Base-by-base conservation (phyloP, 1,140 invertebrate species). In the Apis laboriosa region DNA sequence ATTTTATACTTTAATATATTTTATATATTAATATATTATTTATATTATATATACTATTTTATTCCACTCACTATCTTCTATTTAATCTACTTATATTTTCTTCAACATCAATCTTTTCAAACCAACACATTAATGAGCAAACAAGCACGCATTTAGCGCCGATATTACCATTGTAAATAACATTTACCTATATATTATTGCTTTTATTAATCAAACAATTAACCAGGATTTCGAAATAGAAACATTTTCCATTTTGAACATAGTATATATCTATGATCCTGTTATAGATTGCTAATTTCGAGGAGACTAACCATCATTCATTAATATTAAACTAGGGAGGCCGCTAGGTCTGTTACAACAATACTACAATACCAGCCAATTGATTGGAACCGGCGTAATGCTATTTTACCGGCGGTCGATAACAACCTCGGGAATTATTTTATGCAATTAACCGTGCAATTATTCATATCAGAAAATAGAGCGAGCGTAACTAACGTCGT, bases 311-410 rank as follows among this genome's bases (percentile, higher is more conserved):
- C 77, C 34, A 70, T 60, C 61, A 53, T 80, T 74, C 77, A 74
- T 84, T 84, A 80, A 84, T 80, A 84, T 80, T 84, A 80, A 84
- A 71, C 63, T 56, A 66, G 21, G 51, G n/a, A n/a, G 19, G 53
- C 21, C 19, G 61, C 28, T 15, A 34, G 63, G 77, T 84, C 61
- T 58, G 60, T 67, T 80, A 43, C 34, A 73, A 66, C 82, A 79
- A 79, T 80, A 63, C 55, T 24, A 28, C 68, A 53, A 15, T 9
- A 11, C 53, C 24, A n/a, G 15, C 28, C 70, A 73, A 84, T 84
- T 74, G 82, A 84, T 84, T 53, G 82, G 70, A n/a, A 21, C n/a
- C n/a, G 13, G 60, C 28, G 43, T 74, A 80, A 84, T 68, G 53
- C 61, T 79, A 80, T 74, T 84, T 84, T 80, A 84, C 77, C 34